phyloP scores from a whole-genome alignment of 2,888 invertebrate genomes.

The Caradrina kadenii region DNA sequence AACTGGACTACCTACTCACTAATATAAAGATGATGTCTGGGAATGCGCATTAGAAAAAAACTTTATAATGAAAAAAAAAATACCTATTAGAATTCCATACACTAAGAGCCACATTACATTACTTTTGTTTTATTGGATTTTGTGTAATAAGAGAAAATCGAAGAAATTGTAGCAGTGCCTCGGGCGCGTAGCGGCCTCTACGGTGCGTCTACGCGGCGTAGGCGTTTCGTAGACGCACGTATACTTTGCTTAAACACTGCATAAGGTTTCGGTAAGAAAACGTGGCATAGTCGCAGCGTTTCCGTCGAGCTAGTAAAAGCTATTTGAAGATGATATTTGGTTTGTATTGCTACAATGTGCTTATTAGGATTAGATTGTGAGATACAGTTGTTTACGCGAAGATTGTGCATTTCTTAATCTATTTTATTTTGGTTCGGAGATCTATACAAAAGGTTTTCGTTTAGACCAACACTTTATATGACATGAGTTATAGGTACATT shows the following conservation, averaged over 20 bases:
- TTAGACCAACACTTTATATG: neutral
- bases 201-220: neutral
- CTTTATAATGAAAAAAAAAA: neutral
- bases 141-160: neutral
- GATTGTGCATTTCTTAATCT: no score
- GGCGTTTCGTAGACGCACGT: neutral
- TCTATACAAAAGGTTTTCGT: neutral
- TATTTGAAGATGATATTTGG: conserved; percentile 11
- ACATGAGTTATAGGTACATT: neutral
- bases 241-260: no score
- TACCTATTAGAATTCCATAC: neutral
- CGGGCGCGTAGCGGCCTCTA: no score
- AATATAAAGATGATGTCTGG: neutral
- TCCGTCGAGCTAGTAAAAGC: neutral
- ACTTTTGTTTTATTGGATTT: neutral
- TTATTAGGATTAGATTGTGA: neutral
- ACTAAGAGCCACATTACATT: neutral
- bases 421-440: no score
- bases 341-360: neutral
- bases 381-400: no score
- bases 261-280: neutral
- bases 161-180: neutral
- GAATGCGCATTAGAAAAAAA: neutral
- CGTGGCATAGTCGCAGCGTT: neutral
- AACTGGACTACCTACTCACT: neutral